Evolutionary conservation across 2,113 vertebrate genomes (phyloP).

Genomic region (Tympanuchus pallidicinctus): DNA sequence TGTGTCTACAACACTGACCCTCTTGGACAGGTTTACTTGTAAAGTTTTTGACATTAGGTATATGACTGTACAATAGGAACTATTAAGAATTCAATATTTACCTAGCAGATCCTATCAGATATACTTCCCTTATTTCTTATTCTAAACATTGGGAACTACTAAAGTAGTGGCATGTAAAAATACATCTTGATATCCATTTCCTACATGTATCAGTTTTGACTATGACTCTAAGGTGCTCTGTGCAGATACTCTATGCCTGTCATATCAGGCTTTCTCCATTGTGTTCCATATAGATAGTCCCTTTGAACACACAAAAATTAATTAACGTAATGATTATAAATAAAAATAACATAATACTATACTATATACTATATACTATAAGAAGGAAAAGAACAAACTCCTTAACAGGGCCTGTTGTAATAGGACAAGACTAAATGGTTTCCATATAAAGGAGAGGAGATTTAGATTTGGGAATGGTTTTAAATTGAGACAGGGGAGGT

Average conservation of each 20-base stretch:
- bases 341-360: too few relatives aligned
- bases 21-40: neutral
- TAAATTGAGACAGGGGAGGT: too few relatives aligned
- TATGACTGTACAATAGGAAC: neutral
- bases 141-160: neutral
- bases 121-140: neutral
- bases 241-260: neutral
- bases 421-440: too few relatives aligned
- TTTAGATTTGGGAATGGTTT: too few relatives aligned
- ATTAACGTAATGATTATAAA: neutral
- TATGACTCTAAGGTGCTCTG: neutral
- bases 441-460: too few relatives aligned
- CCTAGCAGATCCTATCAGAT: neutral
- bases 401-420: too few relatives aligned
- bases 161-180: neutral
- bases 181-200: neutral
- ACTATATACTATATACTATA: too few relatives aligned
- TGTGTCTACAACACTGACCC: neutral
- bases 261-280: neutral
- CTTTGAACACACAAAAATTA: neutral
- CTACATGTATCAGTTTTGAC: neutral
- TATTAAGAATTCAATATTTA: neutral
- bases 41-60: neutral
- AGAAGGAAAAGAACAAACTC: too few relatives aligned
- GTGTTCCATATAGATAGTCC: neutral